Evolutionary conservation across 2,888 invertebrate genomes (phyloP), one percentile per base, ranked within the genome.

Genomic region (Oscheius sp.): DNA sequence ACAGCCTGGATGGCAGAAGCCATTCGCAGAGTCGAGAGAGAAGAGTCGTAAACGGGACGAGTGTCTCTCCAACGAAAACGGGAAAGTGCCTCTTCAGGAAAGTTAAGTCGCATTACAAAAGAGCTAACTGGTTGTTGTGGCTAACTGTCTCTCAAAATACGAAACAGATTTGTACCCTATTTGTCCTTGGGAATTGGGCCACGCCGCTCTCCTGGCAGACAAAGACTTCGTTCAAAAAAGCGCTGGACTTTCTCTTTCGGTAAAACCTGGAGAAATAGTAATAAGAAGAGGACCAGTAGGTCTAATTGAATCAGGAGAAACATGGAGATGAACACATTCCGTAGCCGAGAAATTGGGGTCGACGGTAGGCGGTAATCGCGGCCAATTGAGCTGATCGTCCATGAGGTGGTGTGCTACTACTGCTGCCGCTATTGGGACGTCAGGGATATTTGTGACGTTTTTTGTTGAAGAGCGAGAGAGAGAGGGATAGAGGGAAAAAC

Each of bases 381-480:
- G 17, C 55, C 55, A 55, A 55, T 55, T 55, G 55, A 33, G 33
- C 55, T 55, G 33, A 37, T 55, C 55, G 55, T 12, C 34, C 10
- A n/a, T 42, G 42, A 42, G 12, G 42, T 3, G 12, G 42, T n/a
- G n/a, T n/a, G n/a, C n/a, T n/a, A n/a, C n/a, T n/a, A n/a, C n/a
- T n/a, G n/a, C n/a, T n/a, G n/a, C n/a, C n/a, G n/a, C n/a, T n/a
- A n/a, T n/a, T n/a, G n/a, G n/a, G n/a, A n/a, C n/a, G n/a, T n/a
- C n/a, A n/a, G n/a, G n/a, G n/a, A n/a, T n/a, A n/a, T n/a, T n/a
- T n/a, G n/a, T n/a, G n/a, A n/a, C n/a, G n/a, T n/a, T n/a, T n/a
- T n/a, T n/a, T 42, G 42, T 42, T 42, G 4, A 42, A 20, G 15
- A 42, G 42, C 15, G 37, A n/a, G n/a, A n/a, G n/a, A n/a, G n/a